These are phyloP conservation scores for Plebejus melissa DNA, from an alignment of 2,888 invertebrate genomes.

Conservation along the genomic window DNA sequence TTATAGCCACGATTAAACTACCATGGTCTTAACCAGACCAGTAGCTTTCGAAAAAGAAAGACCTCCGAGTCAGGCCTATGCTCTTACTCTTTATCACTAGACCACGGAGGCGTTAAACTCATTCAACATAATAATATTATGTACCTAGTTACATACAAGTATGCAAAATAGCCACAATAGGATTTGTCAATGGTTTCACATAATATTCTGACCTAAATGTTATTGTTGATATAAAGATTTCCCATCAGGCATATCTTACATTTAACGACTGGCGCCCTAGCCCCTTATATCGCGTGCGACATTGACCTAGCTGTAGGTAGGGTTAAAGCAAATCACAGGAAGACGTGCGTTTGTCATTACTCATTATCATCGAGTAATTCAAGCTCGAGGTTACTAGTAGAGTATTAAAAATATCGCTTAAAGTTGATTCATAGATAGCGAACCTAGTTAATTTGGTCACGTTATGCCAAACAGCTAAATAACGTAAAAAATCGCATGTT, in stretches of 20 bases:
- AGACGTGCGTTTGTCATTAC: neutral
- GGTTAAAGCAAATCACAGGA: constrained; percentile 19
- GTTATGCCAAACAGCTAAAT: too few species aligned
- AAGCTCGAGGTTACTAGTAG: too few species aligned
- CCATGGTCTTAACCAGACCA: too few species aligned
- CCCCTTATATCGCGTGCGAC: constrained; percentile 28
- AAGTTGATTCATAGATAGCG: too few species aligned
- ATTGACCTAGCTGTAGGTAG: constrained; percentile 19
- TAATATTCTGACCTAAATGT: neutral
- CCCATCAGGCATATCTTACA: constrained; percentile 19
- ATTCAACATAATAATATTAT: neutral
- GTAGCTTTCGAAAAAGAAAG: too few species aligned
- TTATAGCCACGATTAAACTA: too few species aligned
- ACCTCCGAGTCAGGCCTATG: too few species aligned
- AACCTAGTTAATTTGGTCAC: too few species aligned
- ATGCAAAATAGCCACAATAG: neutral
- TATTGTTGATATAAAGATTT: constrained; percentile 3
- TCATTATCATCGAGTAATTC: neutral
- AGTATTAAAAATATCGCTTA: neutral
- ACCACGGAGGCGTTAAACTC: neutral
- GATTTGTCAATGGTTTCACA: constrained; percentile 4
- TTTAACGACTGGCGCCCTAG: constrained; percentile 19
- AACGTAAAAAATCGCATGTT: too few species aligned
- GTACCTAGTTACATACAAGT: neutral
- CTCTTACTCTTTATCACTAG: too few species aligned